phyloP scores from a whole-genome alignment of 2,888 invertebrate genomes.

The Achlya flavicornis region DNA sequence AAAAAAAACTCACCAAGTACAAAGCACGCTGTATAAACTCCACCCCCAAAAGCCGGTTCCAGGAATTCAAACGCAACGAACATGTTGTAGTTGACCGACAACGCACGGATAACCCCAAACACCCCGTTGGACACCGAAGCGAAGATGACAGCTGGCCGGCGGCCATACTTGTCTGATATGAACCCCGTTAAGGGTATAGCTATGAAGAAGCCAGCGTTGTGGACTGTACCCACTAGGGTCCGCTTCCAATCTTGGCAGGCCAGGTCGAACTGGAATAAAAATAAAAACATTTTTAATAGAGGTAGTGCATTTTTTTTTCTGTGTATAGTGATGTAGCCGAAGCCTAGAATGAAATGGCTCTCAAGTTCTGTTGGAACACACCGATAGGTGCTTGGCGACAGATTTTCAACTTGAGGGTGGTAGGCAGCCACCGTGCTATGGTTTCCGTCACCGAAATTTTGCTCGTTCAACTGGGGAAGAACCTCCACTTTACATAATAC shows the following conservation, averaged over 20 bases:
- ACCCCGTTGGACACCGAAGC: constrained; percentile 82
- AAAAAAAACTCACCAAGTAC: constrained; percentile 79
- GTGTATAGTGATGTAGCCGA: too few species aligned
- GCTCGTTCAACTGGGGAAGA: too few species aligned
- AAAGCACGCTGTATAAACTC: constrained; percentile 84
- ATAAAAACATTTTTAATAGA: not conserved
- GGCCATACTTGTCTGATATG: constrained; percentile 88
- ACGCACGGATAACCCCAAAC: constrained; percentile 83
- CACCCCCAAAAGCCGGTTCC: constrained; percentile 83
- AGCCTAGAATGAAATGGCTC: too few species aligned
- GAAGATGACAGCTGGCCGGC: constrained; percentile 84
- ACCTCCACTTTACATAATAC: too few species aligned
- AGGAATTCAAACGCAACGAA: constrained; percentile 84
- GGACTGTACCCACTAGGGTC: constrained; percentile 89
- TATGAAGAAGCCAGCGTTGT: constrained; percentile 89
- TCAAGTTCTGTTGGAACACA: too few species aligned
- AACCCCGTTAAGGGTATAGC: constrained; percentile 88
- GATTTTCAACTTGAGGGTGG: too few species aligned
- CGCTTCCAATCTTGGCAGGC: constrained; percentile 89
- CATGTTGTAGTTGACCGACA: constrained; percentile 83
- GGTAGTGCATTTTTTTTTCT: too few species aligned
- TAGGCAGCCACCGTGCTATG: too few species aligned
- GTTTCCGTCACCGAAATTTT: too few species aligned
- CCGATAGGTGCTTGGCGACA: too few species aligned
- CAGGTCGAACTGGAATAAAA: constrained; percentile 84